A percentile compares a stretch with the other conserved stretches of the same genome.
Evolutionary conservation across 1,140 invertebrate genomes (phyloP).

Genomic region (Maconellicoccus hirsutus): DNA sequence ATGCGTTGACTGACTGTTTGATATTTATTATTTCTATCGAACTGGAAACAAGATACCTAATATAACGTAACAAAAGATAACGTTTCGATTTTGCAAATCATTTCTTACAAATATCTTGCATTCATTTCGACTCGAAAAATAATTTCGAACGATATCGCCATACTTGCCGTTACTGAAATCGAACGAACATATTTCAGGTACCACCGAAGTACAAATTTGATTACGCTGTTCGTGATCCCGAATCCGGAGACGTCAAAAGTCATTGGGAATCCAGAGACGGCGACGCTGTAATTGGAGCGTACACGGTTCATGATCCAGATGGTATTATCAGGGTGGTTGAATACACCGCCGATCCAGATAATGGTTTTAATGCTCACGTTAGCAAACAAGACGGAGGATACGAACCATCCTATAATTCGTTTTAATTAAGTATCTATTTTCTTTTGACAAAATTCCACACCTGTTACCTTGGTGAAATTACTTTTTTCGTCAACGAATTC

Average conservation of each 20-base stretch:
- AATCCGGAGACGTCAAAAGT: conserved; percentile 41
- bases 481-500: too few relatives aligned
- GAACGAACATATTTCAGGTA: conserved; percentile 27
- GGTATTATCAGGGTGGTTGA: conserved; percentile 38
- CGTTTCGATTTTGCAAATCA: too few relatives aligned
- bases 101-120: too few relatives aligned
- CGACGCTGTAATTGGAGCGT: conserved; percentile 41
- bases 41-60: too few relatives aligned
- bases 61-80: too few relatives aligned
- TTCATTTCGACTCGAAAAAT: too few relatives aligned
- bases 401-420: not conserved
- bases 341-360: conserved; percentile 38
- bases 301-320: conserved; percentile 40
- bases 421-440: not conserved
- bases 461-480: too few relatives aligned
- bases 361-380: conserved; percentile 39
- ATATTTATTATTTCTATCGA: too few relatives aligned
- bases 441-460: too few relatives aligned
- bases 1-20: too few relatives aligned
- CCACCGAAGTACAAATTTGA: conserved; percentile 42
- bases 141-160: too few relatives aligned
- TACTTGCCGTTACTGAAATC: too few relatives aligned
- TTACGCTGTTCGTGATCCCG: conserved; percentile 43
- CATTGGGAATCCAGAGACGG: conserved; percentile 41
- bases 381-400: conserved; percentile 33